A percentile compares a stretch with the other conserved stretches of the same genome.
Conservation (phyloP, 2,888 invertebrate genomes). For the Aleiodes leptofemur region DNA sequence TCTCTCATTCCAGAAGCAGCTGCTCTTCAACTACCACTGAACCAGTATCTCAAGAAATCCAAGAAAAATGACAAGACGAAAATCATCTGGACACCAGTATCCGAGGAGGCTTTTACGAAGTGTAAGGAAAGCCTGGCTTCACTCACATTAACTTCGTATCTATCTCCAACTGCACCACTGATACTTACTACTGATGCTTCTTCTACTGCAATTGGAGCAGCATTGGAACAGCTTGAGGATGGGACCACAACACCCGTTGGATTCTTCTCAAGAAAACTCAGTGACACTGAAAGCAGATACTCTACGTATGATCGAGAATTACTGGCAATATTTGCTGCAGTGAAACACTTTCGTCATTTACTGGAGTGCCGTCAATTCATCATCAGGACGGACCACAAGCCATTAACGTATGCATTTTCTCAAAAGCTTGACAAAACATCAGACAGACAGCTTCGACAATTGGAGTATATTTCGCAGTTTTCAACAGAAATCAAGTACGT, state of each 20-base stretch:
- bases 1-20: conserved; percentile 35
- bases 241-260: not conserved
- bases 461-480: conserved; percentile 14
- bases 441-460: conserved; percentile 18
- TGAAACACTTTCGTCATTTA: too few relatives aligned
- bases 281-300: too few relatives aligned
- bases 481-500: conserved; percentile 37
- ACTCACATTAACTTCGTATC: conserved; percentile 21
- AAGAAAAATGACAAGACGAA: conserved; percentile 45
- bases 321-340: too few relatives aligned
- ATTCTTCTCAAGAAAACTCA: conserved; percentile 7
- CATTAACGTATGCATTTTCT: conserved; percentile 4
- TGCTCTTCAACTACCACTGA: conserved; percentile 34
- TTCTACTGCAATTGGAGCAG: conserved; percentile 8
- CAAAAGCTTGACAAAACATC: conserved; percentile 8
- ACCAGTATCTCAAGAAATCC: conserved; percentile 34
- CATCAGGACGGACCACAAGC: not conserved
- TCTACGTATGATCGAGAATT: too few relatives aligned
- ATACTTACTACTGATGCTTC: conserved; percentile 33
- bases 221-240: not conserved
- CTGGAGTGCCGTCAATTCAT: too few relatives aligned
- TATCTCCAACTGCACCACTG: conserved; percentile 28
- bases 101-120: conserved; percentile 42
- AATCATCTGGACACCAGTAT: conserved; percentile 33
- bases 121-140: conserved; percentile 36